Evolutionary conservation across 2,888 invertebrate genomes (phyloP).

Genomic region (Limnephilus auricula): DNA sequence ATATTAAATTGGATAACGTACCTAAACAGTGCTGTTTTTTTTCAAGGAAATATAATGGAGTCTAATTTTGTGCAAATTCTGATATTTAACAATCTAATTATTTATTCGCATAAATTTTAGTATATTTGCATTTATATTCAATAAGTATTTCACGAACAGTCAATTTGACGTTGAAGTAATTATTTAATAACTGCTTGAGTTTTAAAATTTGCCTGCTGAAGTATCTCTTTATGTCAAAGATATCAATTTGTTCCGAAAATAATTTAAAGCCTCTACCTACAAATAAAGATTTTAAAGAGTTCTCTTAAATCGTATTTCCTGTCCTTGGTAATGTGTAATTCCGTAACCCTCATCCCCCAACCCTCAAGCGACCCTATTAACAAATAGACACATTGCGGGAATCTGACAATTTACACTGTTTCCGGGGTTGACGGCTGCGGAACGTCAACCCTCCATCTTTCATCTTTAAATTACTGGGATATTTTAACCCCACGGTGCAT

Average conservation of each 20-base stretch:
- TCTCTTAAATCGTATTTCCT: background rate
- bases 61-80: background rate
- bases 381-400: constrained; percentile 37
- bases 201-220: too few relatives aligned
- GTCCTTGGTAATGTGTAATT: background rate
- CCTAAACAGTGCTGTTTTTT: background rate
- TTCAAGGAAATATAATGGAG: background rate
- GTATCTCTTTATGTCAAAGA: background rate
- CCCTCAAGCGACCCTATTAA: constrained; percentile 13
- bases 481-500: constrained; percentile 33
- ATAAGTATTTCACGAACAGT: background rate
- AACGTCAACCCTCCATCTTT: constrained; percentile 32
- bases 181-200: too few relatives aligned
- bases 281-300: background rate
- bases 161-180: too few relatives aligned
- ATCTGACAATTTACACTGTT: constrained; percentile 51
- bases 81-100: background rate
- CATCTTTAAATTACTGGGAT: constrained; percentile 20
- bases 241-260: background rate
- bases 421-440: constrained; percentile 36
- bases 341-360: background rate
- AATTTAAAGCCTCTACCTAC: background rate
- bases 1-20: background rate
- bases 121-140: background rate
- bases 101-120: background rate